These are phyloP conservation scores for Aepyceros melampus DNA, from an alignment of 2,113 vertebrate species.

Conservation along the genomic window DNA sequence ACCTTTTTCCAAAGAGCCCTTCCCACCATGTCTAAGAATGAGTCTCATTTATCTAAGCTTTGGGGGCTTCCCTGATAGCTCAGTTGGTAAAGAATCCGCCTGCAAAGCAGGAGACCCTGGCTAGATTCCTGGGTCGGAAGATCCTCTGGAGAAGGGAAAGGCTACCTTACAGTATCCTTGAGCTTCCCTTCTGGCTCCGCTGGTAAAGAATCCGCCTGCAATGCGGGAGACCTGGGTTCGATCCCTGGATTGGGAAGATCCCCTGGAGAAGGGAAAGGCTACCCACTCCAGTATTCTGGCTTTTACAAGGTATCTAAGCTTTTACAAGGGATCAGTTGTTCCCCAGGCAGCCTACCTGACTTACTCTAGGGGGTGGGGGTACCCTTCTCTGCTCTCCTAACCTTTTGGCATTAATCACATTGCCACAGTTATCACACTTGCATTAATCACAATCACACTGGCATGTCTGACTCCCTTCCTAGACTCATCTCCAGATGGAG, in stretches of 20 bases:
- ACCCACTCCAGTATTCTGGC: background rate
- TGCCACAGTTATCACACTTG: background rate
- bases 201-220: background rate
- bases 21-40: background rate
- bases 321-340: background rate
- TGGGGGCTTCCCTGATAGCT: background rate
- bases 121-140: background rate
- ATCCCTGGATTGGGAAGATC: background rate
- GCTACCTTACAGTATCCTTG: background rate
- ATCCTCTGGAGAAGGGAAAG: background rate
- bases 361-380: background rate
- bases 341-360: background rate
- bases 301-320: background rate
- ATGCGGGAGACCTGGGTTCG: background rate
- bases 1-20: background rate
- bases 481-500: background rate
- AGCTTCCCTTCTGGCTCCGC: background rate
- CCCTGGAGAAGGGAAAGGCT: background rate
- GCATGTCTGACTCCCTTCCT: background rate
- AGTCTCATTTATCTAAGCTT: background rate
- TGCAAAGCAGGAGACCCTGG: background rate
- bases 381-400: background rate
- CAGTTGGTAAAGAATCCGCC: background rate
- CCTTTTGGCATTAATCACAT: background rate
- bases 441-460: background rate